Evolutionary conservation across 1,140 invertebrate species (phyloP).

Genomic region (Hyles vespertilio): DNA sequence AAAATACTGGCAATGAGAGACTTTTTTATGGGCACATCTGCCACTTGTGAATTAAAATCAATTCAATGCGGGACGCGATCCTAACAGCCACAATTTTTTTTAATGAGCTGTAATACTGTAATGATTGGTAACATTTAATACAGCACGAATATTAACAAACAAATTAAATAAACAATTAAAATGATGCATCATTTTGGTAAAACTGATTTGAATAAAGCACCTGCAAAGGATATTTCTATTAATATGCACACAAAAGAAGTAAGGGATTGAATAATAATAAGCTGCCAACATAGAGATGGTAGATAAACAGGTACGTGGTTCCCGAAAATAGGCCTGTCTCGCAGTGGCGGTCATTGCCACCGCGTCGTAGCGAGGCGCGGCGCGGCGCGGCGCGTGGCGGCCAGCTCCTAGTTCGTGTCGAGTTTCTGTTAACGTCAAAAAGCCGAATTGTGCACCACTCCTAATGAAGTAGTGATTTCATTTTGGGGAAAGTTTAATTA

Average conservation of each 20-base stretch:
- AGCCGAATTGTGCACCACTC: background rate
- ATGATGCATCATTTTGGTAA: no score
- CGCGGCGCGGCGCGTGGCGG: slow-evolving; percentile 4
- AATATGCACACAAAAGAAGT: background rate
- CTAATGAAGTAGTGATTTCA: no score
- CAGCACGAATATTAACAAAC: no score
- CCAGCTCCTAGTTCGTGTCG: background rate
- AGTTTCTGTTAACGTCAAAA: slow-evolving; percentile 4
- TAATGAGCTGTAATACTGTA: no score
- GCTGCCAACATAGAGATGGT: background rate
- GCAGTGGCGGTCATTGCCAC: slow-evolving; percentile 20
- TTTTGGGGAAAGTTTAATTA: no score
- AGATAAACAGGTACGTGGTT: slow-evolving; percentile 4
- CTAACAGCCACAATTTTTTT: no score
- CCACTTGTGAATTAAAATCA: background rate
- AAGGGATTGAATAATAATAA: slow-evolving; percentile 5
- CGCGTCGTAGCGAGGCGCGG: background rate
- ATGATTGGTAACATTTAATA: no score
- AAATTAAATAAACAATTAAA: no score
- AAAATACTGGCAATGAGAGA: slow-evolving; percentile 21
- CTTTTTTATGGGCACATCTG: slow-evolving; percentile 22
- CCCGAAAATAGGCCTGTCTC: slow-evolving; percentile 17
- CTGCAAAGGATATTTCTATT: no score
- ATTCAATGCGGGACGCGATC: no score
- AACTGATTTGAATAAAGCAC: no score